Conservation (phyloP, 2,113 vertebrate genomes). For the Merops nubicus region DNA sequence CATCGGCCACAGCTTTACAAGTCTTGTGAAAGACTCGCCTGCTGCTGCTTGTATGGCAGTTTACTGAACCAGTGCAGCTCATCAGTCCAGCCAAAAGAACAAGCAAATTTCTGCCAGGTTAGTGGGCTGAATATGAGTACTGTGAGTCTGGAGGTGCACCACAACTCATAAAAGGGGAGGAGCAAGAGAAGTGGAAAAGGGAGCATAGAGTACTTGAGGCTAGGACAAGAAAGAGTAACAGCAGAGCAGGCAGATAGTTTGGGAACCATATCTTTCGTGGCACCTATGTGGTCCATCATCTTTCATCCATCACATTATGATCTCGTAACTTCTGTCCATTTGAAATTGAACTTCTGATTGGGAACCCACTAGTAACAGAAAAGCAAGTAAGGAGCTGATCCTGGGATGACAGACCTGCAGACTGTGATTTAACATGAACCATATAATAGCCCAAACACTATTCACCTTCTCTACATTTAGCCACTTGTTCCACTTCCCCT, state of each 20-base stretch:
- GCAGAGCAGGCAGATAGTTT: background rate
- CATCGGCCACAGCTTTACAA: background rate
- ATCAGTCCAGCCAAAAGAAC: background rate
- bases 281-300: accelerated
- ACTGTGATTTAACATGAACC: background rate
- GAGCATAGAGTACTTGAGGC: background rate
- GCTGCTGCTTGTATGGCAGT: background rate
- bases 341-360: background rate
- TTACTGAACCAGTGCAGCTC: background rate
- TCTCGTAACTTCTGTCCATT: background rate
- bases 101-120: background rate
- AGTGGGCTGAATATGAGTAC: background rate
- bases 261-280: background rate
- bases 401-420: background rate
- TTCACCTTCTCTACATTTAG: background rate
- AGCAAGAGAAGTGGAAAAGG: background rate
- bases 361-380: background rate
- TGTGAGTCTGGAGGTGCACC: background rate
- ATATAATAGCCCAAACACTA: background rate
- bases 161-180: background rate
- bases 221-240: background rate
- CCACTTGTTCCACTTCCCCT: background rate
- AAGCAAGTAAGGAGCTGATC: background rate
- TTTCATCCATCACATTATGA: background rate
- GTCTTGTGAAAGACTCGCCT: background rate